Evolutionary conservation across 1,140 invertebrate species (phyloP).

Genomic region (Drosophila suzukii): DNA sequence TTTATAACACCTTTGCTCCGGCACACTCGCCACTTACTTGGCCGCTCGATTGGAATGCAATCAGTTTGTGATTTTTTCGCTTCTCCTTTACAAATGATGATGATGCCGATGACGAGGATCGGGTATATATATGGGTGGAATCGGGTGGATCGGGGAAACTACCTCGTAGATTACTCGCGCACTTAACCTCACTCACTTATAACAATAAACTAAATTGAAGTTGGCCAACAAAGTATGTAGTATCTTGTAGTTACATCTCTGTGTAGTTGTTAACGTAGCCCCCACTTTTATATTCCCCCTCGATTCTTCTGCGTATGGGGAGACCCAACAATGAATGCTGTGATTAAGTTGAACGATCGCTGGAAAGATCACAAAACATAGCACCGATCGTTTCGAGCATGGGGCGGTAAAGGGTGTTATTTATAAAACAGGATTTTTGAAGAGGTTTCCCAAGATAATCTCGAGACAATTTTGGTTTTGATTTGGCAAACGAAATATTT

Average conservation of each 20-base stretch:
- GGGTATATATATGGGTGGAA: background rate
- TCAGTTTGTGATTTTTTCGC: conserved; percentile 61
- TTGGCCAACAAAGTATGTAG: conserved; percentile 72
- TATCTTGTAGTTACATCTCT: conserved; percentile 70
- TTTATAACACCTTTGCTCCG: conserved; percentile 83
- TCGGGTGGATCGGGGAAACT: conserved; percentile 9
- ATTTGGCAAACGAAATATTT: too few relatives aligned
- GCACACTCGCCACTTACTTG: conserved; percentile 69
- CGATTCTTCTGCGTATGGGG: conserved; percentile 4
- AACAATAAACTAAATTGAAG: conserved; percentile 84
- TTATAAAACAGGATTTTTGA: background rate
- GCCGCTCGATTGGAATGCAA: conserved; percentile 67
- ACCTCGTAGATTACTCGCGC: conserved; percentile 71
- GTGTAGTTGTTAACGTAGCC: conserved; percentile 62
- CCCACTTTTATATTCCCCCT: background rate
- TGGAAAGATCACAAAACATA: conserved; percentile 80
- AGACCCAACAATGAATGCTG: conserved; percentile 61
- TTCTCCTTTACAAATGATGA: conserved; percentile 75
- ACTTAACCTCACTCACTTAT: conserved; percentile 84
- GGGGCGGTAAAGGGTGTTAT: conserved; percentile 20
- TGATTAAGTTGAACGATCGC: conserved; percentile 75
- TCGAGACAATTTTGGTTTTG: too few relatives aligned
- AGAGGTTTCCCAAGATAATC: background rate
- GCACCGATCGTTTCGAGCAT: conserved; percentile 69
- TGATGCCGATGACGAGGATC: conserved; percentile 47